Evolutionary conservation across 2,113 vertebrate genomes (phyloP).

Genomic region (Hippocampus barbouri): DNA sequence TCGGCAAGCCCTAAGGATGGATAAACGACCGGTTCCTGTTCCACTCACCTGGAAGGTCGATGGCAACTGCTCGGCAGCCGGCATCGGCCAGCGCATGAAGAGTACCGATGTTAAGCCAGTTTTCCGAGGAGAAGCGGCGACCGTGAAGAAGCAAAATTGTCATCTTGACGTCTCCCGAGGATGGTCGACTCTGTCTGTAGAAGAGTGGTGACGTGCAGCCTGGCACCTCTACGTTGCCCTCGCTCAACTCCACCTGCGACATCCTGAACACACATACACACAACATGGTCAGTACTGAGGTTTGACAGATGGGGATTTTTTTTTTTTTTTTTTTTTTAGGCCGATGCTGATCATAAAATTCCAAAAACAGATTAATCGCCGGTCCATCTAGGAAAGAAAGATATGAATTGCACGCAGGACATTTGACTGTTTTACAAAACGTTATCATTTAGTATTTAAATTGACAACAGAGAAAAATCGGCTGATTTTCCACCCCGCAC

Average conservation of each 20-base stretch:
- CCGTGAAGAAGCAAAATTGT: constrained; percentile 87
- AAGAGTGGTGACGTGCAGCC: constrained; percentile 79
- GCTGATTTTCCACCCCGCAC: no score
- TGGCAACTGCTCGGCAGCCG: constrained; percentile 81
- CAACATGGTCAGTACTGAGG: not conserved
- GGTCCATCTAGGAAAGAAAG: no score
- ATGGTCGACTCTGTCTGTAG: constrained; percentile 75
- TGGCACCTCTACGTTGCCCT: constrained; percentile 68
- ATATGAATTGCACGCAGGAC: no score
- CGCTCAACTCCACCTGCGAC: constrained; percentile 63
- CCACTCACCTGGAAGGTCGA: constrained; percentile 87
- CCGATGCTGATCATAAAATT: no score
- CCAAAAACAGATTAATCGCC: no score
- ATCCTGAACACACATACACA: constrained; percentile 60
- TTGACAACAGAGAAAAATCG: not conserved
- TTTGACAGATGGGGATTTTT: not conserved
- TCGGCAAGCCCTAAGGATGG: not conserved
- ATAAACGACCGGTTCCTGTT: not conserved
- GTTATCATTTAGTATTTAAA: not conserved
- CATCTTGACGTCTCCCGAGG: constrained; percentile 43
- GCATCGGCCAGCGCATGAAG: constrained; percentile 78
- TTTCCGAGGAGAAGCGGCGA: constrained; percentile 89
- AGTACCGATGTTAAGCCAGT: constrained; percentile 83
- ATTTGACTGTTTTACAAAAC: no score
- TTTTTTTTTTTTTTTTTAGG: no score